Percentiles rank a stretch among this genome's conserved stretches.
These are phyloP conservation scores for Malthinus seriepunctatus DNA, from an alignment of 2,888 invertebrate species.

Conservation along the genomic window DNA sequence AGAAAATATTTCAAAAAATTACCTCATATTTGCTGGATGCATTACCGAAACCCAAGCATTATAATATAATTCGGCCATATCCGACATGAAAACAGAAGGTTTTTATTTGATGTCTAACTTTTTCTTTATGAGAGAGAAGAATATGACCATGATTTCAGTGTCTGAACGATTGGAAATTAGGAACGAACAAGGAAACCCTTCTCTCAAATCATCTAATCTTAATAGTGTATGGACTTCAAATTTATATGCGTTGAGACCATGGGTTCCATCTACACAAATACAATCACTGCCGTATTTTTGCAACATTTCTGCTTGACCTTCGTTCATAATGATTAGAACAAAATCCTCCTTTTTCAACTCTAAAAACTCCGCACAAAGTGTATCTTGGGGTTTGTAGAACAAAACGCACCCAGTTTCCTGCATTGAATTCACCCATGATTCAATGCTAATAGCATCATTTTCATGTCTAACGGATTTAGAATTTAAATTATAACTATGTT, in stretches of 20 bases:
- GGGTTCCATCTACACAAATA: constrained; percentile 29
- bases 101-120: constrained; percentile 17
- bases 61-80: constrained; percentile 30
- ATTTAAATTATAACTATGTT: background rate
- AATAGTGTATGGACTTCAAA: constrained; percentile 30
- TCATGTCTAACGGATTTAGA: background rate
- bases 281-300: constrained; percentile 26
- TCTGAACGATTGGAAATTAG: constrained; percentile 34
- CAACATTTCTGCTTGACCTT: constrained; percentile 35
- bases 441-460: background rate
- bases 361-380: background rate
- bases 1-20: background rate
- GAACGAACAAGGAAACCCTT: constrained; percentile 36
- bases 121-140: constrained; percentile 27
- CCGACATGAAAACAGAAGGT: constrained; percentile 32
- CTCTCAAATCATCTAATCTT: constrained; percentile 27
- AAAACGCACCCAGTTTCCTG: constrained; percentile 12
- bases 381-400: constrained; percentile 34
- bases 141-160: constrained; percentile 25
- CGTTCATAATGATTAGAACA: constrained; percentile 26
- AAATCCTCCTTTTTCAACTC: background rate
- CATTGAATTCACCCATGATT: background rate
- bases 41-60: constrained; percentile 34
- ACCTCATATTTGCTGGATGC: constrained; percentile 11
- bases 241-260: constrained; percentile 30